Base-by-base conservation (phyloP, 2,888 invertebrate genomes). In the Endomychus coccineus region DNA sequence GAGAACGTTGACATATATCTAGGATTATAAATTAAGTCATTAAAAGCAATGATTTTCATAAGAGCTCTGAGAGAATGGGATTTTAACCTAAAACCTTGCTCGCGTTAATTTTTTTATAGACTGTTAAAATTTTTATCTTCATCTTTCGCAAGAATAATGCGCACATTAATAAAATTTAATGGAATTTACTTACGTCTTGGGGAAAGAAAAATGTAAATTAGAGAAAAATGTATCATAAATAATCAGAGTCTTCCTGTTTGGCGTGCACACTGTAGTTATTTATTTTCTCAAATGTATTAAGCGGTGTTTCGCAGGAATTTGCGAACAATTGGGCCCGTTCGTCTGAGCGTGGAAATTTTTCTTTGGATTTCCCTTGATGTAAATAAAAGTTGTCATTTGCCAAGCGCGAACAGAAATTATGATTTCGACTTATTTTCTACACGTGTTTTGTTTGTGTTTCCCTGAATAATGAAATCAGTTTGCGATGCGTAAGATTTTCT, bases 181-280 rank as follows among this genome's bases (percentile, higher is more conserved):
- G 58, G 56, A 52, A 56, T 55, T 57, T 57, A 54, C 52, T 54
- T 52, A 53, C 52, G 50, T 56, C 52, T 51, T 55, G 56, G 56
- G 55, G 54, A 51, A 59, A 59, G 62, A 64, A 61, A 62, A 62
- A 62, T 62, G 59, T 59, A 62, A 62, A 62, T 63, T 59, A 60
- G 55, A 57, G 56, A 62, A 62, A 62, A 61, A 58, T 59, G 56
- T 55, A 56, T 59, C 62, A 59, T 64, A 64, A 64, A 64, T 64
- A 64, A 63, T 60, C 58, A 59, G 59, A 56, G 57, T 49, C 61
- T 59, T 64, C 63, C 64, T 59, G 61, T 58, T 61, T 59, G 55
- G 56, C 56, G 54, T 59, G 55, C 58, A 55, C 46, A 45, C 42
- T 45, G 44, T 46, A 45, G 52, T 63, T 61, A 62, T 62, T 62